Conservation (phyloP, 2,797 vertebrate genomes). For the Amblyopsis hoosieri region DNA sequence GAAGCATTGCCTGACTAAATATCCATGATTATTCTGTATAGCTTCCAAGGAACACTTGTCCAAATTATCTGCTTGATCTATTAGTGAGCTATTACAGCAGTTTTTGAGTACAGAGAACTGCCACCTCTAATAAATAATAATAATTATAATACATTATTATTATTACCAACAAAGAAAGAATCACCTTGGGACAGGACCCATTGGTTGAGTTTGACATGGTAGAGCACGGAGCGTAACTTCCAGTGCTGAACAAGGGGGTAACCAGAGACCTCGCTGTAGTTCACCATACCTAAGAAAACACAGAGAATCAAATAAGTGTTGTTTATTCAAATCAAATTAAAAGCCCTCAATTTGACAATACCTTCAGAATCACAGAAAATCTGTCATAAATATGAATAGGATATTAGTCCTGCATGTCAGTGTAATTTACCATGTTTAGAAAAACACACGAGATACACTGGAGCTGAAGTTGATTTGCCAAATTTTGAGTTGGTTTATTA, state of each 20-base stretch:
- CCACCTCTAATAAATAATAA: no score
- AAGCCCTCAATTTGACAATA: constrained; percentile 40
- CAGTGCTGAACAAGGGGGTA: constrained; percentile 94
- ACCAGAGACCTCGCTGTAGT: constrained; percentile 96
- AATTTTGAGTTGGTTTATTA: no score
- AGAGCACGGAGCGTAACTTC: constrained; percentile 92
- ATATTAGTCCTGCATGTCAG: neutral
- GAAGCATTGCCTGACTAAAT: constrained; percentile 55
- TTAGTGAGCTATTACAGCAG: no score
- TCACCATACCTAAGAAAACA: constrained; percentile 90
- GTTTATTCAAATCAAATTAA: neutral
- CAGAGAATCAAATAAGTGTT: neutral
- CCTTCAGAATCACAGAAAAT: constrained; percentile 26
- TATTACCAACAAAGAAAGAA: no score
- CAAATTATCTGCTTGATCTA: no score
- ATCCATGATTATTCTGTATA: constrained; percentile 48
- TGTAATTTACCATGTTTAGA: constrained; percentile 4
- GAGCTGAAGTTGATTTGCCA: no score
- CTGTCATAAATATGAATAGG: constrained; percentile 48
- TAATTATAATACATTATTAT: no score
- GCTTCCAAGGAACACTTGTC: constrained; percentile 35
- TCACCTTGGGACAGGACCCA: constrained; percentile 90
- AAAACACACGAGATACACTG: constrained; percentile 8
- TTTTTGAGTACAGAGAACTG: neutral
- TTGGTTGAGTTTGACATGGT: constrained; percentile 94